A percentile compares a stretch with the other conserved stretches of the same genome.
Conservation (phyloP, 2,797 vertebrate species). For the Etheostoma perlongum region DNA sequence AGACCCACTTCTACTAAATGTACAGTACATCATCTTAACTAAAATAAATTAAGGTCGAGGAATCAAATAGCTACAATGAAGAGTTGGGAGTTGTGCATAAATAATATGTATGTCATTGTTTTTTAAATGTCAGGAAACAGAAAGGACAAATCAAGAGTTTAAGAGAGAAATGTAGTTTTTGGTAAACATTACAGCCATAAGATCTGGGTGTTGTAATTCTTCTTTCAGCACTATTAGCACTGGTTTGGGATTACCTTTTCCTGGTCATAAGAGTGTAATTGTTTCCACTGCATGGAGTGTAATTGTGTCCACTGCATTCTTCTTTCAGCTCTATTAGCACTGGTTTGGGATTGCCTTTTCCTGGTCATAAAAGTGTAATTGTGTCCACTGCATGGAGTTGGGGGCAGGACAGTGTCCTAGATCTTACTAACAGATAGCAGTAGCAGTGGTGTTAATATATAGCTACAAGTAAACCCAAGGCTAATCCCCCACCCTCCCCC, state of each 20-base stretch:
- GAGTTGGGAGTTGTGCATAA: background rate
- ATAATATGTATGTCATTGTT: background rate
- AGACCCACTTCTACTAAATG: background rate
- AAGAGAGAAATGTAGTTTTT: background rate
- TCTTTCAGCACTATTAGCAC: slow-evolving; percentile 16
- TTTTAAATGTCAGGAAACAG: background rate
- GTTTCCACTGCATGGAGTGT: slow-evolving; percentile 10
- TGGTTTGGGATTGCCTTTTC: slow-evolving; percentile 5
- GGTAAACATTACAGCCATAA: background rate
- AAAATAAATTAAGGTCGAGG: background rate
- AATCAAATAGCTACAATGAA: background rate
- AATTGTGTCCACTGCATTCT: slow-evolving; percentile 14
- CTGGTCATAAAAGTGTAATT: slow-evolving; percentile 11
- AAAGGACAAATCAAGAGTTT: background rate
- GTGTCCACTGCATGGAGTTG: slow-evolving; percentile 14
- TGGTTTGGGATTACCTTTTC: slow-evolving; percentile 6
- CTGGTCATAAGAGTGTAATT: slow-evolving; percentile 11
- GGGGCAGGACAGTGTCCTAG: slow-evolving; percentile 27
- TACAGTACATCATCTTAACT: too few relatives aligned
- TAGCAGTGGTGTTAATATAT: slow-evolving; percentile 49
- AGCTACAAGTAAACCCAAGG: slow-evolving; percentile 39
- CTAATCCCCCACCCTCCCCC: slow-evolving; percentile 27
- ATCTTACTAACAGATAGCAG: slow-evolving; percentile 45
- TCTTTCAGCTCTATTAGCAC: too few relatives aligned
- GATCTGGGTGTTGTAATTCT: background rate